Base-by-base conservation (phyloP, 35 echinoderm and acorn worm genomes). In the Nesometra sesokonis region DNA sequence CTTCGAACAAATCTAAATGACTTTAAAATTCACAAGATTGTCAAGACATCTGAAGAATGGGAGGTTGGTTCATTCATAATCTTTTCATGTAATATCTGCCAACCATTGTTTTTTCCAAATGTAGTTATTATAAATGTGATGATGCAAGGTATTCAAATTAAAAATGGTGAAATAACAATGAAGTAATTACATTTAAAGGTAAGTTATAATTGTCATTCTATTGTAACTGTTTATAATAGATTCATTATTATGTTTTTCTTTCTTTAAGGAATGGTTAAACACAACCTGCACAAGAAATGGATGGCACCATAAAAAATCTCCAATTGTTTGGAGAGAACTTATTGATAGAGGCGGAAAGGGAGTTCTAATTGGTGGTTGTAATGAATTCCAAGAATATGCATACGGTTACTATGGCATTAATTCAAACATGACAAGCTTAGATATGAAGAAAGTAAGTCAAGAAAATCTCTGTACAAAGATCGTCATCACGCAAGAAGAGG, bases 341-440 rank as follows among this genome's bases (percentile, higher is more conserved):
- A 81, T 97, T 78, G 89, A 97, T 47, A 81, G 91, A 34, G 95
- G 91, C 40, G 95, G 91, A 0, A 90, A 87, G 52, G 95, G 95
- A 15, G 89, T 93, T 19, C 89, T 97, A 9, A 97, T 97, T 46
- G 95, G 95, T 35, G 95, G 95, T 8, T 93, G 89, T 35, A 97
- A 97, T 81, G 95, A 97, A 33, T 97, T 97, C 76, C 95, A 97
- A 77, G 95, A 97, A 76, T 97, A 93, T 89, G 95, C 95, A 37
- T 83, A 29, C 19, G 92, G 95, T 32, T 97, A 97, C 46, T 97
- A 97, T 89, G 92, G 95, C 0, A 84, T 93, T 67, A 86, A 86
- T 21, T 97, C 95, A 46, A 36, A 81, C 34, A 90, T 94, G 86
- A 47, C 88, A 32, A 97, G 95, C 47, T 91, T 15, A 67, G 92